Base-by-base conservation (phyloP, 2,113 vertebrate species). In the Eclectus roratus region DNA sequence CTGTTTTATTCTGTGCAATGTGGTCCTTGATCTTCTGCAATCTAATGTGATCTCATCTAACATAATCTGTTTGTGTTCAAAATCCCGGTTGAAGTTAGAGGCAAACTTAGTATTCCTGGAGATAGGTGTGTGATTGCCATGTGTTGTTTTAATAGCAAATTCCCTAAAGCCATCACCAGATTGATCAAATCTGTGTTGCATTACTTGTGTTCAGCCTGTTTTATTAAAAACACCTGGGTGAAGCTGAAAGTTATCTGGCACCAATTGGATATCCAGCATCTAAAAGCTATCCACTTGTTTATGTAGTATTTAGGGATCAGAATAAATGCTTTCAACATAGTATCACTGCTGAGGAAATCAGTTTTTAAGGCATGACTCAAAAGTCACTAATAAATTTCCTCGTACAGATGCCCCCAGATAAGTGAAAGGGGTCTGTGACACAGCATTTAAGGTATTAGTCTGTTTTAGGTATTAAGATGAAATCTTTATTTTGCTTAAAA, bases 211-310 rank as follows among this genome's bases (percentile, higher is more conserved):
- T 47, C 56, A 73, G 25, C 78, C 69, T 82, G 5, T 58, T 95
- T 91, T 86, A 96, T 92, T 89, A 77, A 69, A 91, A 94, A 91
- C 92, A 95, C 49, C 68, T 97, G 94, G 53, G 31, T 39, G 39
- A 93, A 85, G 63, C 58, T 79, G 69, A n/a, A 7, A 49, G n/a
- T 63, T 96, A 63, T 56, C 84, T 91, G 89, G 78, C 74, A 89
- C 66, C 0, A 0, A 47, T 85, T 79, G 8, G 16, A 46, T 88
- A 73, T 63, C 82, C 74, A 39, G 37, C 87, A 73, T 91, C 81
- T 94, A 46, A 89, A 89, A 95, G 58, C 44, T 79, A 69, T 6
- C 89, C 52, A 56, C 56, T 91, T 72, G 46, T 65, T 92, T 91
- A 25, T 44, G 3, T 70, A 33, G 47, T 49, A 58, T 91, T 76